Percentiles rank a stretch among this genome's conserved stretches.
Conservation (phyloP, 1,140 invertebrate species). For the Chironomus tepperi region DNA sequence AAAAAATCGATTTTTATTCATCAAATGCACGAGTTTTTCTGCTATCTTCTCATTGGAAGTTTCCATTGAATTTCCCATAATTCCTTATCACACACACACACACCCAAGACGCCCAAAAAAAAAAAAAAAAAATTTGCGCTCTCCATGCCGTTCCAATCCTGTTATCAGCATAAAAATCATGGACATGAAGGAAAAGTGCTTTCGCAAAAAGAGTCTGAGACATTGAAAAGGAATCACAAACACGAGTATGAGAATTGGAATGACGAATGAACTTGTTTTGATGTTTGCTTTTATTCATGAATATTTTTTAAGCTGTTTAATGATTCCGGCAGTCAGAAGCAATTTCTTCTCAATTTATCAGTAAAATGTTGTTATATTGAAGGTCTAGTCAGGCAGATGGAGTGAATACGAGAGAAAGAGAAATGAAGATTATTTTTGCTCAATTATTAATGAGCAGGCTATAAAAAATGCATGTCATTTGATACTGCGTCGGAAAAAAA, state of each 20-base stretch:
- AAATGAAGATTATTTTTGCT: not conserved
- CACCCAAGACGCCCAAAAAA: not conserved
- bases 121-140: not conserved
- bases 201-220: not conserved
- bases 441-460: not conserved
- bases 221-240: not conserved
- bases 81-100: not conserved
- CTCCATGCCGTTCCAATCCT: not conserved
- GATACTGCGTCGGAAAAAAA: not conserved
- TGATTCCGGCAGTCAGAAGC: no score
- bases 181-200: not conserved
- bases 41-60: not conserved
- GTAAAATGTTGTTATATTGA: no score
- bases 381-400: no score
- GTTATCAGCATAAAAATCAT: not conserved
- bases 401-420: not conserved
- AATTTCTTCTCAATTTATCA: no score
- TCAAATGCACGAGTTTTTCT: not conserved
- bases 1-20: slow-evolving; percentile 18
- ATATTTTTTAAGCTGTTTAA: no score
- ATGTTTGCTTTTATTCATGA: not conserved
- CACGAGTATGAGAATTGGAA: not conserved
- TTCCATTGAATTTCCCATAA: not conserved
- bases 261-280: not conserved
- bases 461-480: not conserved